Evolutionary conservation across 1,140 invertebrate genomes (phyloP), one percentile per base, ranked within the genome.

Genomic region (Spodoptera frugiperda): DNA sequence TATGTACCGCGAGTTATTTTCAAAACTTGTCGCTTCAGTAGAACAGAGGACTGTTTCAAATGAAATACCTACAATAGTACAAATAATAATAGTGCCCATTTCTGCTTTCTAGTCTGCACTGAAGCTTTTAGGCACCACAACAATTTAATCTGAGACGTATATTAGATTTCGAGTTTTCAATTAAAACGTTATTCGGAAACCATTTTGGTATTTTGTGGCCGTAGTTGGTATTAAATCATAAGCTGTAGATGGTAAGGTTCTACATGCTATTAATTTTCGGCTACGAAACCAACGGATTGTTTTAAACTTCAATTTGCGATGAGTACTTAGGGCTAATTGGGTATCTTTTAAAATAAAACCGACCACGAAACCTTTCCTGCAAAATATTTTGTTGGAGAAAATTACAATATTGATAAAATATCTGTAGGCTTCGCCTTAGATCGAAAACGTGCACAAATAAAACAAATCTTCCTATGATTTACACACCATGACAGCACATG

Each of bases 171-270:
- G 49, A 68, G 61, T 54, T 55, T 49, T 67, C 54, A 77, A 77
- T 77, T 77, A 59, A 74, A 49, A 71, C 33, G 75, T 59, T 77
- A 59, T 49, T 76, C 39, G 63, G 15, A 9, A 70, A 70, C 21
- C 21, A 61, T 70, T 57, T 68, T 54, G 55, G 19, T 39, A 72
- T 78, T 71, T 78, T 65, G 77, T 10, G 68, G 70, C 46, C 19
- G n/a, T 73, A 48, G n/a, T 72, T 59, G 51, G 17, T 67, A 73
- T 73, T 67, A 73, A 73, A 78, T 73, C 59, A 67, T 78, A 65
- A 65, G 39, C 77, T 65, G 49, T 73, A 73, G 51, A 65, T 73
- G 51, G 17, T 49, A 65, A 21, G 19, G 48, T 48, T 67, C 30
- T 67, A 55, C 33, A 76, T 25, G 33, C 17, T 74, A 74, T 74